Base-by-base conservation (phyloP, 1,140 invertebrate species). In the Carcinoscorpius rotundicauda region DNA sequence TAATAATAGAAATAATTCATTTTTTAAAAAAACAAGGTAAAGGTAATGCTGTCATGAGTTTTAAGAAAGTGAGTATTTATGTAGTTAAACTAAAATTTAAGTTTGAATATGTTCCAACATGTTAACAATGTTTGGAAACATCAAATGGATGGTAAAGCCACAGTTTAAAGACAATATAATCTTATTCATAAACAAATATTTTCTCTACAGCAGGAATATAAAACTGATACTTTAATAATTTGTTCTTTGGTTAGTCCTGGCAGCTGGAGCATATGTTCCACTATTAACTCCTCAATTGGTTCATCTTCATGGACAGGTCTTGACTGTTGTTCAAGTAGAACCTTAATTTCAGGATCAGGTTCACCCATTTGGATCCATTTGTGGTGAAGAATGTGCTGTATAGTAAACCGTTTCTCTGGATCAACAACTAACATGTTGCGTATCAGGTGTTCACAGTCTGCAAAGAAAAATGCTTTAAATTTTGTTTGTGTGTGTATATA, bases 361-460 rank as follows among this genome's bases (percentile, higher is more conserved):
- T 11, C 64, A 50, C 65, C 63, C 11, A 58, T 51, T 51, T n/a
- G 50, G 85, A 94, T 91, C 92, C 92, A 96, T 67, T 86, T 82
- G 76, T 95, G 91, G 53, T 85, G 82, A 73, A 90, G 85, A 71
- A 95, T 93, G 80, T 94, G 90, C 65, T 86, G 84, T 72, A 95
- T 87, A 68, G 84, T 88, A 68, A 91, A 86, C 75, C 93, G 82
- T 73, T 89, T 87, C 73, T 88, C 87, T 53, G 93, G 92, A 76
- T 96, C 91, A 63, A 94, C 82, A 52, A 94, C 87, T 60, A 97
- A 79, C 92, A 97, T 96, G 73, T 93, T 89, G 64, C 91, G 83
- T 72, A 97, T 93, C 57, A 96, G 78, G 71, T 91, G 87, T 80
- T 95, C 91, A 78, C 92, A 96, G 73, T 93, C 92, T 88, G 79